Evolutionary conservation across 2,888 invertebrate species (phyloP).

Genomic region (Leptura quadrifasciata): DNA sequence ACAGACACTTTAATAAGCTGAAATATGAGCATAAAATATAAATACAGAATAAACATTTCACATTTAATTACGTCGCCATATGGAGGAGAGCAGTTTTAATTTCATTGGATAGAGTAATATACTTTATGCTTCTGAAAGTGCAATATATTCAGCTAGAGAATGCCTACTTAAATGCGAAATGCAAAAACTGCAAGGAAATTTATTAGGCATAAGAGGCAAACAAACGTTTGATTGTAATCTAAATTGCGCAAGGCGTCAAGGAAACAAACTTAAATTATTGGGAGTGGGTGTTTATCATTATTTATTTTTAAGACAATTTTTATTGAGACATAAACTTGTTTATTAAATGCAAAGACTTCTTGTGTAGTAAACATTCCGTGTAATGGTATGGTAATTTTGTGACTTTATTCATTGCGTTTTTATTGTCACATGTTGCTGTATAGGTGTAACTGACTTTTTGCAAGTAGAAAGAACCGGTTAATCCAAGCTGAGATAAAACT

Average conservation of each 20-base stretch:
- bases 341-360: conserved; percentile 22
- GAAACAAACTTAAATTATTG: conserved; percentile 18
- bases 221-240: conserved; percentile 27
- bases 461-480: neutral
- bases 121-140: conserved; percentile 17
- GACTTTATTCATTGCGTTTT: conserved; percentile 26
- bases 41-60: conserved; percentile 17
- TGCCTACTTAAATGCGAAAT: conserved; percentile 17
- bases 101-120: conserved; percentile 8
- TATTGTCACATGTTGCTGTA: conserved; percentile 9
- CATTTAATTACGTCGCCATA: neutral
- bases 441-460: neutral
- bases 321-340: conserved; percentile 28
- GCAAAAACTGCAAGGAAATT: conserved; percentile 16
- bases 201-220: conserved; percentile 19
- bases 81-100: neutral
- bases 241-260: conserved; percentile 29
- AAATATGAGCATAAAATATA: neutral
- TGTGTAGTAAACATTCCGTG: conserved; percentile 7
- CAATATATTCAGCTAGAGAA: conserved; percentile 16
- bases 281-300: conserved; percentile 27
- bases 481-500: neutral
- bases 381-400: conserved; percentile 25
- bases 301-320: conserved; percentile 29
- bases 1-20: neutral